phyloP scores from a whole-genome alignment of 1,140 invertebrate genomes.

The Nebria ingens region DNA sequence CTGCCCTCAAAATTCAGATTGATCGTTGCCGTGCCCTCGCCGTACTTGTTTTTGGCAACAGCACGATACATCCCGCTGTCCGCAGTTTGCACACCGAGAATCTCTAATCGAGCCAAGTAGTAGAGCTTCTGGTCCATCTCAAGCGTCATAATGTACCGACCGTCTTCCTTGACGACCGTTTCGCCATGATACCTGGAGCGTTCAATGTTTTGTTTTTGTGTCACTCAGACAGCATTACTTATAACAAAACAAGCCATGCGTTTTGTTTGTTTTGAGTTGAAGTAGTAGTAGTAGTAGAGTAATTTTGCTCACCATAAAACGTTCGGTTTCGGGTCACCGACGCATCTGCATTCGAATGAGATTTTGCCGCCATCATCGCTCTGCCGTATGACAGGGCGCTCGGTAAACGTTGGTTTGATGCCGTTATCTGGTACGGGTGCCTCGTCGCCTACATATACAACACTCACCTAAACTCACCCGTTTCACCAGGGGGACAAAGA shows the following conservation, averaged over 20 bases:
- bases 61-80: conserved; percentile 93
- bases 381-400: conserved; percentile 90
- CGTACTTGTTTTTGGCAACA: conserved; percentile 82
- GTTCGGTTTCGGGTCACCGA: conserved; percentile 85
- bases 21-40: conserved; percentile 86
- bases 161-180: conserved; percentile 64
- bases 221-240: too few species aligned
- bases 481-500: neutral
- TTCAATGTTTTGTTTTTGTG: too few species aligned
- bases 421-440: conserved; percentile 79
- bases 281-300: too few species aligned
- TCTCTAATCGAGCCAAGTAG: conserved; percentile 77
- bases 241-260: conserved; percentile 11
- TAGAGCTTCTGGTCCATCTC: conserved; percentile 80
- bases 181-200: conserved; percentile 69
- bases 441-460: conserved; percentile 67
- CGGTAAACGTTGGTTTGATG: conserved; percentile 90
- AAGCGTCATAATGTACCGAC: conserved; percentile 65
- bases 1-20: conserved; percentile 91
- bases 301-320: conserved; percentile 73
- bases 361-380: conserved; percentile 87
- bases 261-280: too few species aligned
- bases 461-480: conserved; percentile 8
- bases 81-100: conserved; percentile 65
- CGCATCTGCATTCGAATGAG: conserved; percentile 89